These are phyloP conservation scores for Anorthoa munda DNA, from an alignment of 2,888 invertebrate species.

Conservation along the genomic window DNA sequence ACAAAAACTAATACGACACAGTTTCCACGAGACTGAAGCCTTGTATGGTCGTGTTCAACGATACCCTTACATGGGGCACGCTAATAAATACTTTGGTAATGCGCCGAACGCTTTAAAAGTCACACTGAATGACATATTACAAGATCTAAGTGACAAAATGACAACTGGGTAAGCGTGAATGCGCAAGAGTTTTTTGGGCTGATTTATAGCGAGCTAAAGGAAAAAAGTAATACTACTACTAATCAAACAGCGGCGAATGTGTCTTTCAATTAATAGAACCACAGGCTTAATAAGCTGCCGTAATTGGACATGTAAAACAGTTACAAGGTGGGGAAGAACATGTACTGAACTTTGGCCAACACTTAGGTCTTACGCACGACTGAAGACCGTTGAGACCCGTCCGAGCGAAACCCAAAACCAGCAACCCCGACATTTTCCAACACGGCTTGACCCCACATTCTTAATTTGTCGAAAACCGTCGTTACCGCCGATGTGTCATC, in stretches of 20 bases:
- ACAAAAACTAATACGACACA: slow-evolving; percentile 80
- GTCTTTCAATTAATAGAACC: slow-evolving; percentile 21
- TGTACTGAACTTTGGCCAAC: neutral
- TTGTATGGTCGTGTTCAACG: slow-evolving; percentile 79
- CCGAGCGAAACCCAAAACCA: slow-evolving; percentile 26
- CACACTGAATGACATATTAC: slow-evolving; percentile 61
- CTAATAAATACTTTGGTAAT: slow-evolving; percentile 72
- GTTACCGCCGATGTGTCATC: slow-evolving; percentile 68
- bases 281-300: slow-evolving; percentile 11
- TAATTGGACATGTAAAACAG: slow-evolving; percentile 27
- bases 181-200: slow-evolving; percentile 29
- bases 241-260: slow-evolving; percentile 24
- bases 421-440: slow-evolving; percentile 24
- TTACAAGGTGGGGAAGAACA: slow-evolving; percentile 20
- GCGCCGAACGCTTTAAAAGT: slow-evolving; percentile 64
- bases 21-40: slow-evolving; percentile 82
- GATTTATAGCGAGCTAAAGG: slow-evolving; percentile 29
- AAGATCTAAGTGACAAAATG: slow-evolving; percentile 58
- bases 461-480: slow-evolving; percentile 58
- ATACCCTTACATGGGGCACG: slow-evolving; percentile 71
- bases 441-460: slow-evolving; percentile 48
- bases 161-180: slow-evolving; percentile 49
- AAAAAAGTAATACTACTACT: slow-evolving; percentile 15
- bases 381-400: slow-evolving; percentile 18
- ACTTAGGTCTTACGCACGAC: neutral